Evolutionary conservation across 2,113 vertebrate species (phyloP).

Genomic region (Naja naja): DNA sequence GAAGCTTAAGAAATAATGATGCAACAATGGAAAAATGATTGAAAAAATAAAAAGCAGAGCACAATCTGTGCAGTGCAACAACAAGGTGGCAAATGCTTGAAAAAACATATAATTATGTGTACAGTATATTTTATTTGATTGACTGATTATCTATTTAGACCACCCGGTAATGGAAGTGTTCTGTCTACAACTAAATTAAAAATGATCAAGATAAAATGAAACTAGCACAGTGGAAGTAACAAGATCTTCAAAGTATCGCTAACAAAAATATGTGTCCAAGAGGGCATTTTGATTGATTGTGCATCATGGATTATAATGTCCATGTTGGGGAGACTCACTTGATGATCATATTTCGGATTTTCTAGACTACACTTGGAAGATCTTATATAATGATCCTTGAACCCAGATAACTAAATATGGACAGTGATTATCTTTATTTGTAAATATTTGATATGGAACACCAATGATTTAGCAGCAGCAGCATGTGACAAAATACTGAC

Average conservation of each 20-base stretch:
- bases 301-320: neutral
- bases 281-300: neutral
- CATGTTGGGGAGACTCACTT: neutral
- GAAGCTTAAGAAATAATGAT: neutral
- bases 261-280: neutral
- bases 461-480: neutral
- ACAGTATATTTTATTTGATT: neutral
- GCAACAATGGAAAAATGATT: neutral
- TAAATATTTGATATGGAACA: neutral
- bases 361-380: neutral
- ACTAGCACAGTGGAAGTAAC: neutral
- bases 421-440: neutral
- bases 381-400: neutral
- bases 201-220: neutral
- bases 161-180: neutral
- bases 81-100: neutral
- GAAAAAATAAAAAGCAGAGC: neutral
- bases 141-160: neutral
- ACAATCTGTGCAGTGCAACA: neutral
- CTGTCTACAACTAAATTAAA: neutral
- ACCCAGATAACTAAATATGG: neutral
- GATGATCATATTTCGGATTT: neutral
- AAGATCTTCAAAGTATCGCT: neutral
- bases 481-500: neutral
- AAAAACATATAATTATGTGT: neutral